Evolutionary conservation across 2,113 vertebrate species (phyloP).

Genomic region (Sciurus niger): DNA sequence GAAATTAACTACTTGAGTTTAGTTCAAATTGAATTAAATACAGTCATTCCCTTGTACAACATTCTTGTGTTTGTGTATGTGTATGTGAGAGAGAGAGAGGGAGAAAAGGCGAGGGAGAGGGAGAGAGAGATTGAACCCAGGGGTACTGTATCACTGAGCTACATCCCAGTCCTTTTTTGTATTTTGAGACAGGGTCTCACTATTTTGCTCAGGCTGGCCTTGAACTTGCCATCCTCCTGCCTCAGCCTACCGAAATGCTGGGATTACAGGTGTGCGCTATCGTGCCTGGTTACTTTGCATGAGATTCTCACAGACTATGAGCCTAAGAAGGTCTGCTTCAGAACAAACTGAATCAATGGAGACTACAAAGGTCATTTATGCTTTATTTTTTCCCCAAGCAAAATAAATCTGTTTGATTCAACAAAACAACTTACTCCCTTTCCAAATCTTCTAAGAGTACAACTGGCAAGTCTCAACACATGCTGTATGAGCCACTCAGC

Average conservation of each 20-base stretch:
- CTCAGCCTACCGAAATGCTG: too few species aligned
- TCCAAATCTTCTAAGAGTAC: not conserved
- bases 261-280: too few species aligned
- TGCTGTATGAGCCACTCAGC: not conserved
- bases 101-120: too few species aligned
- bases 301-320: not conserved
- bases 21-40: not conserved
- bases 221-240: too few species aligned
- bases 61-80: not conserved
- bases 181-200: too few species aligned
- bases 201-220: too few species aligned
- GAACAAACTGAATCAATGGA: not conserved
- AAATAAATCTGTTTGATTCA: conserved; percentile 53
- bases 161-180: too few species aligned
- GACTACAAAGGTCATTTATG: not conserved
- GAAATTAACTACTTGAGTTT: not conserved
- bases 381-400: not conserved
- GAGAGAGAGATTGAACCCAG: too few species aligned
- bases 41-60: not conserved
- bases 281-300: not conserved
- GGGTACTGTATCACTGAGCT: too few species aligned
- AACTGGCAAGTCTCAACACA: conserved; percentile 1
- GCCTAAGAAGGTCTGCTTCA: not conserved
- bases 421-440: conserved; percentile 44
- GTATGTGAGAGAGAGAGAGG: too few species aligned